Evolutionary conservation across 2,113 vertebrate genomes (phyloP).

Genomic region (Damaliscus lunatus): DNA sequence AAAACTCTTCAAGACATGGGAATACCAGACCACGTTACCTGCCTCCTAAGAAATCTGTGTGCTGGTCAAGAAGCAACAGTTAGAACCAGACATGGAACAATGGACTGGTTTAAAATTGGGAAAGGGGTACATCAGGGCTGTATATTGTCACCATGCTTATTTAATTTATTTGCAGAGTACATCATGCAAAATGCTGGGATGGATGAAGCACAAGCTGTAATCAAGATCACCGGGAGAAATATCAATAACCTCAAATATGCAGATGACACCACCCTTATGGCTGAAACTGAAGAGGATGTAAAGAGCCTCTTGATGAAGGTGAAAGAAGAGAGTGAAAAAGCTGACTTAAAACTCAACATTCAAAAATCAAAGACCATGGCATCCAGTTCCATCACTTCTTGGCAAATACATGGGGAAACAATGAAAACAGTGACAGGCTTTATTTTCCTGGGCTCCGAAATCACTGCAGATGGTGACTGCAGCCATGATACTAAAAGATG

Average conservation of each 20-base stretch:
- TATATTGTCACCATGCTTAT: neutral
- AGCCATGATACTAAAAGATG: neutral
- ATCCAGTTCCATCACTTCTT: neutral
- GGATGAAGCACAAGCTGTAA: neutral
- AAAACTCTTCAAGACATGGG: neutral
- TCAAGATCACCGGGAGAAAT: accelerated
- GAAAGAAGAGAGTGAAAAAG: neutral
- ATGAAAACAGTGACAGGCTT: neutral
- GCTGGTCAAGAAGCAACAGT: neutral
- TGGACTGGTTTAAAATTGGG: neutral
- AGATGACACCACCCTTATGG: neutral
- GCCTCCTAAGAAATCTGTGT: neutral
- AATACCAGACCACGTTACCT: neutral
- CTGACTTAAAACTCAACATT: neutral
- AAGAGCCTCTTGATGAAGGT: neutral
- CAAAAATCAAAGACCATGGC: neutral
- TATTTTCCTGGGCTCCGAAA: neutral
- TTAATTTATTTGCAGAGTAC: neutral
- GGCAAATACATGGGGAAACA: neutral
- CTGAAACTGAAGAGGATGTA: neutral
- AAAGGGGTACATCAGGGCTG: neutral
- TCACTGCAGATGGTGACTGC: neutral
- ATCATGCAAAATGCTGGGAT: neutral
- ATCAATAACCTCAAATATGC: neutral
- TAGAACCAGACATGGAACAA: neutral